Evolutionary conservation across 1,140 invertebrate genomes (phyloP), one percentile per base, ranked within the genome.

Genomic region (Drosophila subobscura): DNA sequence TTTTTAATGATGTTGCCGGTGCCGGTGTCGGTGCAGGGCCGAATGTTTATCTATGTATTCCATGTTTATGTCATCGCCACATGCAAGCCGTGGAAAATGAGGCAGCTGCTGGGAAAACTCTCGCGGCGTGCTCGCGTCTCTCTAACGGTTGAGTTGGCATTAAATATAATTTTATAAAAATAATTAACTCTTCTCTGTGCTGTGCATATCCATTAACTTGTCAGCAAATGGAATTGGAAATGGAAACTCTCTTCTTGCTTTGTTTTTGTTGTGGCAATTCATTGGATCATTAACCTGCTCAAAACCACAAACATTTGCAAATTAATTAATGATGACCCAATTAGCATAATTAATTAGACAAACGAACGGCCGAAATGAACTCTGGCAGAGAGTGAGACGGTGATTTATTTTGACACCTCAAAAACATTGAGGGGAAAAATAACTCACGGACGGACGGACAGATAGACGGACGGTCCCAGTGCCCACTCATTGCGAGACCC

Each of bases 71-170:
- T 41, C 51, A 56, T n/a, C 45, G 64, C 33, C 51, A 51, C 64
- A 68, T 70, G 66, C 64, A 56, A 56, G 51, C 42, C 66, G 64
- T 72, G 57, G 57, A 72, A 72, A 72, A 20, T 45, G 50, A 54
- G 68, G 44, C 57, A 61, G 25, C 54, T 42, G 47, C 12, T 56
- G 54, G 67, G 27, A 71, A 70, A 70, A 37, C 41, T 50, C 50
- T 50, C 50, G 4, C 37, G 50, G 37, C 68, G 37, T 42, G 45
- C 10, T 12, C 10, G 8, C 33, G 25, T 27, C 25, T 27, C 16
- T 54, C 41, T 67, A 68, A 68, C 65, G 49, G 65, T 33, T 33
- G 10, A 52, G 41, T 20, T 20, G 46, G 59, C 12, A 41, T 25
- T 56, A 54, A 20, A 68, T 49, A 12, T 29, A 49, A 49, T 64